Base-by-base conservation (phyloP, 2,888 invertebrate genomes). In the Nudaria mundana region DNA sequence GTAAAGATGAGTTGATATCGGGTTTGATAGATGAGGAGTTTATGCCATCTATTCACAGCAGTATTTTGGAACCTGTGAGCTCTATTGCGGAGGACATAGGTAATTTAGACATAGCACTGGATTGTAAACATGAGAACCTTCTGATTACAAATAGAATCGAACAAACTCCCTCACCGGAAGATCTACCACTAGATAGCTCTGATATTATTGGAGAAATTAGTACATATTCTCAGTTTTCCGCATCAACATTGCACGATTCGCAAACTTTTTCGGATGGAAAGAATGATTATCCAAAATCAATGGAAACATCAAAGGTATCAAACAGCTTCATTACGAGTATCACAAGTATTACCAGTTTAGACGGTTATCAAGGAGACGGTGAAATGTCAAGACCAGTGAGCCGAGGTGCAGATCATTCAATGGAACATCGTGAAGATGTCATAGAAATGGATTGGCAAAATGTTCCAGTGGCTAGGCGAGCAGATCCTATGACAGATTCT, bases 311-410 rank as follows among this genome's bases (percentile, higher is more conserved):
- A 28, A 93, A 93, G 79, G 91, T 93, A 7, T 92, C 92, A 4
- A 94, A 91, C 57, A 94, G 94, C 73, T 95, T 95, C 66, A 93
- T 96, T 12, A 95, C 95, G 2, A 95, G 96, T 66, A 94, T 96
- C 11, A 96, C 96, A n/a, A 96, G 96, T 71, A 95, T 96, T 46
- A 95, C 95, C 16, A 97, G 97, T 78, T 90, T 97, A 54, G 97
- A 98, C 77, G 97, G 98, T 26, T 97, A 97, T 81, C 97, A 97
- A 82, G 97, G 97, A 6, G 96, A 96, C 79, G 96, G 96, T 3
- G 96, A 96, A 84, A 95, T 95, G 92, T 96, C 96, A 14, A 90
- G 96, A 44, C 96, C 96, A 0, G 95, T 94, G 0, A 96, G 96
- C 60, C 91, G 96, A 49, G 94, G 93, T 31, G 93, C 94, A 22